Base-by-base conservation (phyloP, 1,140 invertebrate species). In the Vollenhovia emeryi region DNA sequence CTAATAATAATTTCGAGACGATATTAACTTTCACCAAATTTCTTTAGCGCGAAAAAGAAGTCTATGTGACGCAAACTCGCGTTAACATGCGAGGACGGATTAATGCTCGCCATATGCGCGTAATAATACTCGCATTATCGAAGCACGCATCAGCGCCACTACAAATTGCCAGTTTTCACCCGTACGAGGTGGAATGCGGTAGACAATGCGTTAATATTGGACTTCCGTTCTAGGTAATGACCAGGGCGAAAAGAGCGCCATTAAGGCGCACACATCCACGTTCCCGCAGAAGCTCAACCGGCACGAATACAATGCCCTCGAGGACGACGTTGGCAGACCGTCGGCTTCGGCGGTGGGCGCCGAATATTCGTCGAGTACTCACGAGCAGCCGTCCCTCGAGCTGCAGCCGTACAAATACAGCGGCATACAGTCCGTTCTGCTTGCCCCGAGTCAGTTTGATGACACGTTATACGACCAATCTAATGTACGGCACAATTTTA, bases 171-270 rank as follows among this genome's bases (percentile, higher is more conserved):
- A 43, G 24, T 33, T 82, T 82, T 82, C 78, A 82, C 78, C 11
- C 15, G 13, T 27, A 24, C 7, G 24, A 11, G n/a, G 7, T 59
- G 18, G 36, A 71, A 57, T 33, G 78, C 78, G 36, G 66, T 11
- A 82, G 24, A 57, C 13, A 82, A 57, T 57, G 24, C 21, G 24
- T 33, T 82, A 52, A 82, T 71, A 15, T 11, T 6, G 24, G 30
- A 33, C 11, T 76, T 84, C 60, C 45, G 74, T 78, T 85, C 2
- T 45, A 76, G n/a, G 52, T 78, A 89, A 89, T 43, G 52, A 91
- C 9, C 83, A 86, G 1, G 24, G n/a, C 4, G 82, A 88, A 9
- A 87, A 86, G 40, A 73, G 21, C 40, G 30, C 52, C 8, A n/a
- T 75, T 27, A 64, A 64, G 30, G 3, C 27, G 8, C 79, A 71